Evolutionary conservation across 2,113 vertebrate species (phyloP).

Genomic region (Hyperopisus bebe): DNA sequence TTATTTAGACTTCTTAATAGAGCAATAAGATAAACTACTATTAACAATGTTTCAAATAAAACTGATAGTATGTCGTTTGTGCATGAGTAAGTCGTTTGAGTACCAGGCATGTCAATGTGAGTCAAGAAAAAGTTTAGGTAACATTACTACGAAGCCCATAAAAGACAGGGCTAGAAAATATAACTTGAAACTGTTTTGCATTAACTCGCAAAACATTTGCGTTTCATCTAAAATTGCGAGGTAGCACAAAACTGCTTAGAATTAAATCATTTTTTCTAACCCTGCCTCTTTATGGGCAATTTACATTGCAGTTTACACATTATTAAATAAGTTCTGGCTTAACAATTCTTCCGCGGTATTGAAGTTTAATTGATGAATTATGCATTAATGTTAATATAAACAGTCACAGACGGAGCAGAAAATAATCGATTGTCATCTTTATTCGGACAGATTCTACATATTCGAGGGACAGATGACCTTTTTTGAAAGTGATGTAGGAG

Average conservation of each 20-base stretch:
- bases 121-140: neutral
- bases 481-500: neutral
- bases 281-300: neutral
- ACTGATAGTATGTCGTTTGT: neutral
- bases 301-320: neutral
- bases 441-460: neutral
- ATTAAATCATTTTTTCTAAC: neutral
- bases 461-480: neutral
- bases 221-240: neutral
- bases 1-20: neutral
- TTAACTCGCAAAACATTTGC: neutral
- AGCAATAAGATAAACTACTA: neutral
- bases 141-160: neutral
- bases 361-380: neutral
- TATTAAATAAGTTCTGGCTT: neutral
- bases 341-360: neutral
- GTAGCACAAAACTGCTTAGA: neutral
- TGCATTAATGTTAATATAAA: neutral
- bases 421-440: neutral
- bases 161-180: neutral
- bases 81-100: neutral
- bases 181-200: neutral
- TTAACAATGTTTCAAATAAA: neutral
- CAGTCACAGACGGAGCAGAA: neutral
- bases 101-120: neutral